A percentile compares a stretch with the other conserved stretches of the same genome.
phyloP scores from a whole-genome alignment of 2,113 vertebrate genomes.

The Geococcyx californianus region DNA sequence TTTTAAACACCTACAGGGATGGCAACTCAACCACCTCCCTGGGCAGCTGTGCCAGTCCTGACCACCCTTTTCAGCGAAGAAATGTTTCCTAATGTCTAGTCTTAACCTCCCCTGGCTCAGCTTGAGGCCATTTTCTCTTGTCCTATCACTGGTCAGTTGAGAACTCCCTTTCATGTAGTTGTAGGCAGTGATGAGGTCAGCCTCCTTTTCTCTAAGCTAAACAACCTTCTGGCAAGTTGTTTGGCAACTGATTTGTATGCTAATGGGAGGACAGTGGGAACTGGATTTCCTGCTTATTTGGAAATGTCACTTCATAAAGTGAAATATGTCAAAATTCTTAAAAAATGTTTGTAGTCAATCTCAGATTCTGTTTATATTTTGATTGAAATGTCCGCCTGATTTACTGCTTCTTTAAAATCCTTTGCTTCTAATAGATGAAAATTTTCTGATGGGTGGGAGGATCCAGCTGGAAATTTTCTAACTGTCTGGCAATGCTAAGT shows the following conservation, averaged over 20 bases:
- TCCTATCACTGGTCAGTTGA: no score
- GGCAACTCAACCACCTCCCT: no score
- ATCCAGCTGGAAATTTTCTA: neutral
- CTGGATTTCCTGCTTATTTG: neutral
- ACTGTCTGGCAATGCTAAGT: neutral
- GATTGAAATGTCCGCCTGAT: neutral
- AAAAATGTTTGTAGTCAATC: neutral
- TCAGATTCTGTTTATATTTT: neutral
- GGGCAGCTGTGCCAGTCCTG: no score
- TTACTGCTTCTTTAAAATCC: neutral
- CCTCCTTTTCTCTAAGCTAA: no score
- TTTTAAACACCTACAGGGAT: no score
- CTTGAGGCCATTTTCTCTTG: no score
- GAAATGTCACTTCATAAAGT: neutral
- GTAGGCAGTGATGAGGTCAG: no score
- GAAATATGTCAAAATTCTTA: neutral
- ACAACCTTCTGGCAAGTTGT: no score
- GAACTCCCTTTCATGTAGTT: no score
- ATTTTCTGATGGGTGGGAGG: neutral
- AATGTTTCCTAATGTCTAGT: no score
- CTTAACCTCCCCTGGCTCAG: no score
- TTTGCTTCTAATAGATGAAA: neutral
- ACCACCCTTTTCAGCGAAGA: no score
- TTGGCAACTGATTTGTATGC: neutral
- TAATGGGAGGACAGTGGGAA: neutral